A percentile compares a stretch with the other conserved stretches of the same genome.
phyloP scores from a whole-genome alignment of 2,113 vertebrate genomes.

The Origma solitaria region DNA sequence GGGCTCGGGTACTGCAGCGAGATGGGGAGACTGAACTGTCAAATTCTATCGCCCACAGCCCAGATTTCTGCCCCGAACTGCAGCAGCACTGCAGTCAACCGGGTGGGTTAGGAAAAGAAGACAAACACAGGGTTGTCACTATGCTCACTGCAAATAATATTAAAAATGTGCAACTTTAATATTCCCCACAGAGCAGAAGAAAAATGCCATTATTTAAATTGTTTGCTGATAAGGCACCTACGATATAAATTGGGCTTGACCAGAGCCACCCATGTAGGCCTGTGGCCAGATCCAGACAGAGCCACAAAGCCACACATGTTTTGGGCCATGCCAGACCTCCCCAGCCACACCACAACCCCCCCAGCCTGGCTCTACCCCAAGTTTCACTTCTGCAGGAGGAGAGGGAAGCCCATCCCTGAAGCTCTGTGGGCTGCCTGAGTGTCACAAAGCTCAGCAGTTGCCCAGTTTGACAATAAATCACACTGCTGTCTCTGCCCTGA shows the following conservation, averaged over 20 bases:
- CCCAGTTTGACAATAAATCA: not conserved
- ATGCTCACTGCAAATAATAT: not conserved
- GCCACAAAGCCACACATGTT: accelerated
- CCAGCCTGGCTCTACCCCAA: not conserved
- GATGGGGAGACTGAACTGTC: not conserved
- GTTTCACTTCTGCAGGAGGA: not conserved
- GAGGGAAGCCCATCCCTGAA: not conserved
- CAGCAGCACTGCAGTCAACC: not conserved
- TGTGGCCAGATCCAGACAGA: not conserved
- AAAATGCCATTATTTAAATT: not conserved
- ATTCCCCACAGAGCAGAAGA: not conserved
- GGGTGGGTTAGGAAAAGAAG: not conserved
- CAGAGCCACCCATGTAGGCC: accelerated
- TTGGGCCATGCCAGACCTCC: not conserved
- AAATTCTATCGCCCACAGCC: accelerated
- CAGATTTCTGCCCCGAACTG: accelerated
- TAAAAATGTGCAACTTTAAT: not conserved
- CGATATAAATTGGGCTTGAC: not conserved
- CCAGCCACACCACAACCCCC: not conserved
- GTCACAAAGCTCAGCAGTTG: not conserved
- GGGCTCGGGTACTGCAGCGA: accelerated
- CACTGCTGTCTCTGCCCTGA: not conserved
- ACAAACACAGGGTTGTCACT: not conserved
- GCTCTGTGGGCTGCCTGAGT: not conserved
- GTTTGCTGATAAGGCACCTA: not conserved